Evolutionary conservation across 1,140 invertebrate genomes (phyloP).

Genomic region (Asbolus verrucosus): DNA sequence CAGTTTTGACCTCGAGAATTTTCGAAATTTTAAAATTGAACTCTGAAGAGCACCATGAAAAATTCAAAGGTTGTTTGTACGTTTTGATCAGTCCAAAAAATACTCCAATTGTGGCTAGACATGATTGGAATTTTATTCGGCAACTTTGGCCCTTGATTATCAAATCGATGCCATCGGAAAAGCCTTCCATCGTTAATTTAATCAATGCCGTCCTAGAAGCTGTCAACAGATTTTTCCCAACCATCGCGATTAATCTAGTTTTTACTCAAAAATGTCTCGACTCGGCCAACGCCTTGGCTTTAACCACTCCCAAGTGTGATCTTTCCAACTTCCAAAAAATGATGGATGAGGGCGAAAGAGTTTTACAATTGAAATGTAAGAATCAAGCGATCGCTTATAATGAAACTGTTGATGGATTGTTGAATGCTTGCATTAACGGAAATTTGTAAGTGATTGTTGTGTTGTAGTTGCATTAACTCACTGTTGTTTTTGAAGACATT

Average conservation of each 20-base stretch:
- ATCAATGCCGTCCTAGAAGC: constrained; percentile 73
- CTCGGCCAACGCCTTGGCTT: constrained; percentile 67
- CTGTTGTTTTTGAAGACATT: constrained; percentile 72
- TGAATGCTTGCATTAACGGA: constrained; percentile 73
- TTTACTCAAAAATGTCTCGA: constrained; percentile 69
- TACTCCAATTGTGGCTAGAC: constrained; percentile 74
- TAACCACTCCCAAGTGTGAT: constrained; percentile 58
- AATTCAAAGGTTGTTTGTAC: constrained; percentile 85
- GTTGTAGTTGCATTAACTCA: neutral
- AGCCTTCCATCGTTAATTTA: constrained; percentile 81
- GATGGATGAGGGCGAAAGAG: constrained; percentile 64
- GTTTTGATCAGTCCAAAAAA: constrained; percentile 77
- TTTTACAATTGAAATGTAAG: constrained; percentile 65
- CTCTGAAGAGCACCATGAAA: constrained; percentile 74
- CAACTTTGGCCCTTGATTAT: constrained; percentile 82
- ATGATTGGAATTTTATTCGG: constrained; percentile 80
- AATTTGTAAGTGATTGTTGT: constrained; percentile 74
- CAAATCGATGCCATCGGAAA: constrained; percentile 81
- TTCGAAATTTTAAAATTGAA: constrained; percentile 72
- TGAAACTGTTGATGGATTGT: constrained; percentile 72
- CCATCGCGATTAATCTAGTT: constrained; percentile 71
- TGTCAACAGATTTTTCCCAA: constrained; percentile 68
- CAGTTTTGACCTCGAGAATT: constrained; percentile 71
- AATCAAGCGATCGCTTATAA: constrained; percentile 71
- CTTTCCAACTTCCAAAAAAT: constrained; percentile 62